phyloP scores from a whole-genome alignment of 2,113 vertebrate genomes.

The Microcebus griseorufus region DNA sequence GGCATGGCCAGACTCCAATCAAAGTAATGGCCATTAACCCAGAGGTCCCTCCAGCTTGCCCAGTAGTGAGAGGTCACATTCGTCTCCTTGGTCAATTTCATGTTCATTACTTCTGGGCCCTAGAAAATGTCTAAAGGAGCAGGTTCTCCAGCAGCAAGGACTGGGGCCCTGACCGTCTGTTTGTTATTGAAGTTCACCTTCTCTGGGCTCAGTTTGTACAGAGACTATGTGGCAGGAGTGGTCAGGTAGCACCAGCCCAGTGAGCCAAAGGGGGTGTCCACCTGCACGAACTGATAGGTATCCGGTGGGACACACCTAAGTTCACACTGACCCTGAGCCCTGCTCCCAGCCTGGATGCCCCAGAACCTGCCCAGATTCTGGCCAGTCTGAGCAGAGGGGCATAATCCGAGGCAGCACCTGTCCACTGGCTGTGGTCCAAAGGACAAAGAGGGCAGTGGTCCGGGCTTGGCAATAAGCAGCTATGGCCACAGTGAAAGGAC shows the following conservation, averaged over 20 bases:
- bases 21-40: not conserved
- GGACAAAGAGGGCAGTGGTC: not conserved
- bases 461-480: not conserved
- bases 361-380: not conserved
- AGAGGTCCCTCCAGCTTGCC: not conserved
- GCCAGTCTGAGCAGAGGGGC: not conserved
- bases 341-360: not conserved
- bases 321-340: not conserved
- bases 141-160: not conserved
- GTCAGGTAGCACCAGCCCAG: not conserved
- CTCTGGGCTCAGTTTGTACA: not conserved
- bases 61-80: not conserved
- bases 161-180: not conserved
- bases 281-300: not conserved
- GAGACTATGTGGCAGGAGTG: fast-evolving
- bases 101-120: not conserved
- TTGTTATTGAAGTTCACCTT: not conserved
- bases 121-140: not conserved
- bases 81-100: not conserved
- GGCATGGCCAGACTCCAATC: not conserved
- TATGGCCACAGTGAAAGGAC: not conserved
- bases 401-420: not conserved
- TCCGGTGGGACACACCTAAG: not conserved
- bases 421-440: not conserved
- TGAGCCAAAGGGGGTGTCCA: not conserved